Conservation (phyloP, 2,797 vertebrate genomes). For the Sus cebifrons region DNA sequence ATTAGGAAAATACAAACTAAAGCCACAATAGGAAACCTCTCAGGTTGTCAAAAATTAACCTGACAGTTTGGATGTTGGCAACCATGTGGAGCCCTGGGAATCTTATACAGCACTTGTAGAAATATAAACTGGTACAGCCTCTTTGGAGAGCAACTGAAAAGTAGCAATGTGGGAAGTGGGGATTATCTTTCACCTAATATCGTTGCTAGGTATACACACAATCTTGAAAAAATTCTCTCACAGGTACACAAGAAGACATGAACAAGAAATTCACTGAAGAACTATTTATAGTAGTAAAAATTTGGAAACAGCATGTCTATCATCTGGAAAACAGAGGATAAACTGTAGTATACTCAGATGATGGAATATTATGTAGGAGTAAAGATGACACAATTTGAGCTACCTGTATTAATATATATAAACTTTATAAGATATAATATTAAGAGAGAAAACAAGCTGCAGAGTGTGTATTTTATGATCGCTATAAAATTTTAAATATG, state of each 20-base stretch:
- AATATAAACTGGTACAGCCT: neutral
- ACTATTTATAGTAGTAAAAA: constrained; percentile 32
- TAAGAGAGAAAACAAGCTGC: neutral
- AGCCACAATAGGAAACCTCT: neutral
- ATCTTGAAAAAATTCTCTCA: constrained; percentile 34
- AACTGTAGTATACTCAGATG: neutral
- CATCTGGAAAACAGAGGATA: constrained; percentile 51
- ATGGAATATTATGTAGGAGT: neutral
- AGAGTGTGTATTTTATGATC: neutral
- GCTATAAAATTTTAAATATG: neutral
- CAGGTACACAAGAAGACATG: neutral
- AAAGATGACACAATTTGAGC: constrained; percentile 1
- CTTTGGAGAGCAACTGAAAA: constrained; percentile 24
- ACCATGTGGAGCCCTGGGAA: neutral
- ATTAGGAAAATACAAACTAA: constrained; percentile 28
- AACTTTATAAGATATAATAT: neutral
- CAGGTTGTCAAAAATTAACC: constrained; percentile 20
- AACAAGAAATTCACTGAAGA: neutral
- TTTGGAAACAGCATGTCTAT: constrained; percentile 7
- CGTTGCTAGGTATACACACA: neutral
- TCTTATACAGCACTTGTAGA: neutral
- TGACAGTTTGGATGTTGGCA: neutral
- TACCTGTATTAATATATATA: neutral
- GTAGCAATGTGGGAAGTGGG: neutral
- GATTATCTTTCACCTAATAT: constrained; percentile 8